Evolutionary conservation across 2,797 vertebrate genomes (phyloP).

Genomic region (Hippopotamyrus pictus): DNA sequence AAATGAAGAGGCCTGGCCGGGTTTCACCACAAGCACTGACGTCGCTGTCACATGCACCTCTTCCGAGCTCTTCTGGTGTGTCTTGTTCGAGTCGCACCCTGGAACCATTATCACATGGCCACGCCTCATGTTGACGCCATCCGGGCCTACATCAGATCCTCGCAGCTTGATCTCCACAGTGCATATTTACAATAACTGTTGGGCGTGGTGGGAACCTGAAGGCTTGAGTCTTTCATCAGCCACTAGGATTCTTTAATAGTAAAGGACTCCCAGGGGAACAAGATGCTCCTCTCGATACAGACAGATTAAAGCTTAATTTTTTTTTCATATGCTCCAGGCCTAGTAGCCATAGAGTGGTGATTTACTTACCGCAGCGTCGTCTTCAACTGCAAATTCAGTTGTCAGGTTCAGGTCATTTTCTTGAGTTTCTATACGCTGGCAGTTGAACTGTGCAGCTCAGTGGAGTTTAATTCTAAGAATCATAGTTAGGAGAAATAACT

Average conservation of each 20-base stretch:
- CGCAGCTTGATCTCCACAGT: slow-evolving; percentile 45
- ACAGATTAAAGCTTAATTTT: slow-evolving; percentile 9
- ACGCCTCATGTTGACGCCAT: slow-evolving; percentile 40
- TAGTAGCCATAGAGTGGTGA: slow-evolving; percentile 34
- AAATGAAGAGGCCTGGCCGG: neutral
- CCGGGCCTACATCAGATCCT: slow-evolving; percentile 48
- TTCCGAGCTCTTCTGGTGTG: neutral
- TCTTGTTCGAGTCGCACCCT: neutral
- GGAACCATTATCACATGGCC: neutral
- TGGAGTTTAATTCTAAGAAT: slow-evolving; percentile 50
- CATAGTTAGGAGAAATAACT: slow-evolving; percentile 24
- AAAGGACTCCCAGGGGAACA: slow-evolving; percentile 33
- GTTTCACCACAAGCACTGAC: neutral
- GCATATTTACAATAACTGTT: slow-evolving; percentile 39
- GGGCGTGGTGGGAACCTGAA: neutral
- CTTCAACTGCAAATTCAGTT: slow-evolving; percentile 45
- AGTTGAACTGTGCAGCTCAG: slow-evolving; percentile 58
- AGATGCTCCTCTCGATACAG: slow-evolving; percentile 13
- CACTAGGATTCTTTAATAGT: slow-evolving; percentile 46
- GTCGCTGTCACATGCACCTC: neutral
- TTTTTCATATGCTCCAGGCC: slow-evolving; percentile 11
- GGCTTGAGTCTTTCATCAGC: slow-evolving; percentile 52
- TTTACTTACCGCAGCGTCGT: slow-evolving; percentile 32
- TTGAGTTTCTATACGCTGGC: slow-evolving; percentile 49
- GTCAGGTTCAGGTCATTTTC: slow-evolving; percentile 45